Evolutionary conservation across 2,888 invertebrate species (phyloP), one percentile per base, ranked within the genome.

Genomic region (Noctua janthe): DNA sequence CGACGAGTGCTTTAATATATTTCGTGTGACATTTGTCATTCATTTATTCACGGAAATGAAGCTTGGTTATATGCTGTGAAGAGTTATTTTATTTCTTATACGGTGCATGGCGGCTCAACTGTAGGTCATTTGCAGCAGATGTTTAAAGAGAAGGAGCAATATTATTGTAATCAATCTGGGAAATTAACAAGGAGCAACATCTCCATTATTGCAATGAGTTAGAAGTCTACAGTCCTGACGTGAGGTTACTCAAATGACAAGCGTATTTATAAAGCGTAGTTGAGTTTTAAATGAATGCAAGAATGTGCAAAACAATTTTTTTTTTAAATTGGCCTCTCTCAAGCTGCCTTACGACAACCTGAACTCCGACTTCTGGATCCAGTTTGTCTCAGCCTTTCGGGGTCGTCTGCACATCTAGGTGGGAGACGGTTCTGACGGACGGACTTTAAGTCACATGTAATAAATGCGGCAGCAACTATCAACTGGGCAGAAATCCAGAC

Each of bases 21-120:
- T 78, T 69, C 47, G 54, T 70, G 23, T 70, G 69, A 86, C 78
- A 78, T 86, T 88, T 85, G 66, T 82, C 86, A 76, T 35, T 81
- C 76, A 85, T 78, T 81, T 54, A 64, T 62, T 13, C 43, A 72
- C 74, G 72, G 76, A 82, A 82, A 82, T 76, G 39, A 74, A 85
- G 74, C 71, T 76, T 74, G 49, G 20, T 54, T 71, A 47, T 78
- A 47, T 10, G 51, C 20, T 64, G 35, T 47, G 51, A 82, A 39
- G 56, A 66, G 56, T 66, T 86, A 66, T 76, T 71, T 73, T 72
- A 86, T 71, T 73, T 29, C 10, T 8, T 51, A 1, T 29, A 13
- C 20, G 15, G 20, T 54, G 23, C 15, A 72, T 62, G 51, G 54
- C 39, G 49, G 6, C 49, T 54, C 15, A 29, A 20, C 49, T 62